These are phyloP conservation scores for Corythornis cristatus DNA, from an alignment of 2,113 vertebrate genomes.

Conservation along the genomic window DNA sequence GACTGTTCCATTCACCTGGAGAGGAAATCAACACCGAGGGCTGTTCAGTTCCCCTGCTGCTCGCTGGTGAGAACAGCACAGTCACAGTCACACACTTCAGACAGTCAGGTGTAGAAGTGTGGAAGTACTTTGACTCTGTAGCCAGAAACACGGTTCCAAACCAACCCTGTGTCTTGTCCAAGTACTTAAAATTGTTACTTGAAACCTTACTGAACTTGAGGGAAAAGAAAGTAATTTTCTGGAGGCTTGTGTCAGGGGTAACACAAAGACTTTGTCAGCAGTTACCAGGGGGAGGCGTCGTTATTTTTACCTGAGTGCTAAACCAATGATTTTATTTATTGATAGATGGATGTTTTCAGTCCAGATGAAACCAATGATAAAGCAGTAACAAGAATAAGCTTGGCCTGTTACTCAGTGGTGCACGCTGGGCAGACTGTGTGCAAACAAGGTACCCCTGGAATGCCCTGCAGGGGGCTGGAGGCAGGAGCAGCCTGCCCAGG, in stretches of 20 bases:
- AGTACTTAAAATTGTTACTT: constrained; percentile 9
- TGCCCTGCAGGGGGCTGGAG: accelerated
- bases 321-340: constrained; percentile 70
- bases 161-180: constrained; percentile 31
- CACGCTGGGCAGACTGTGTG: not conserved
- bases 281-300: not conserved
- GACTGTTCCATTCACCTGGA: constrained; percentile 46
- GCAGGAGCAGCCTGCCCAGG: not conserved
- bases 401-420: constrained; percentile 23
- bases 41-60: not conserved
- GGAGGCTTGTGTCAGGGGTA: not conserved
- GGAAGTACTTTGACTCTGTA: not conserved
- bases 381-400: constrained; percentile 18
- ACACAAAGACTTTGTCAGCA: not conserved
- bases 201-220: not conserved
- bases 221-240: not conserved
- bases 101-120: not conserved
- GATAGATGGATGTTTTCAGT: constrained; percentile 49
- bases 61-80: not conserved
- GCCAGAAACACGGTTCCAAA: not conserved
- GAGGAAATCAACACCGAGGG: not conserved
- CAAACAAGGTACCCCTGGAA: not conserved
- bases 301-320: constrained; percentile 25
- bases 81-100: not conserved
- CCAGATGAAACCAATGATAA: constrained; percentile 69